Percentiles rank a stretch among this genome's conserved stretches.
phyloP scores from a whole-genome alignment of 2,113 vertebrate genomes.

The Catagonus wagneri region DNA sequence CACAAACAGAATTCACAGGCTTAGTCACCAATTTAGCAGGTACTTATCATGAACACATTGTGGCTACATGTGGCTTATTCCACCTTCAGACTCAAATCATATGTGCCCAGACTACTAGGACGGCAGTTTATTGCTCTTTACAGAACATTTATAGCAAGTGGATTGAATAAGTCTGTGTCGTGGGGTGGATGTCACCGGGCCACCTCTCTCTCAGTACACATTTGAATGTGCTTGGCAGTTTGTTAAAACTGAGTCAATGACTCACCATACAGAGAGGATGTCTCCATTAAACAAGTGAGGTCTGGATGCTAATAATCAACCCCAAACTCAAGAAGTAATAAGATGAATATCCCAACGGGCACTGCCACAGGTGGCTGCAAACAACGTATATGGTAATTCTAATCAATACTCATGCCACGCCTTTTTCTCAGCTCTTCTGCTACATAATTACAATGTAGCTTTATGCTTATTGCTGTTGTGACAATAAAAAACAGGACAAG shows the following conservation, averaged over 20 bases:
- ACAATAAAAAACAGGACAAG: slow-evolving; percentile 72
- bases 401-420: slow-evolving; percentile 66
- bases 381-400: slow-evolving; percentile 39
- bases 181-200: not conserved
- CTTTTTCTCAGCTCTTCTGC: slow-evolving; percentile 67
- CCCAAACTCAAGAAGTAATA: not conserved
- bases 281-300: slow-evolving; percentile 48
- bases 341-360: slow-evolving; percentile 57
- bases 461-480: slow-evolving; percentile 69
- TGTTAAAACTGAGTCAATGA: slow-evolving; percentile 51
- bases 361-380: slow-evolving; percentile 39
- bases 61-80: not conserved
- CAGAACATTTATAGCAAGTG: not conserved
- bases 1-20: not conserved
- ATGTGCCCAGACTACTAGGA: not conserved
- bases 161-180: not conserved
- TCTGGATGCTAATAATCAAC: slow-evolving; percentile 46
- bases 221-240: slow-evolving; percentile 55
- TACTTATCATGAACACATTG: not conserved
- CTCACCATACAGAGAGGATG: slow-evolving; percentile 15
- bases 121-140: not conserved
- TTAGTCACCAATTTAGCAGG: not conserved
- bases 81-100: not conserved
- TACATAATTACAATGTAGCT: slow-evolving; percentile 65
- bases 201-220: not conserved